A percentile compares a stretch with the other conserved stretches of the same genome.
Conservation (phyloP, 2,888 invertebrate genomes). For the Notodonta dromedarius region DNA sequence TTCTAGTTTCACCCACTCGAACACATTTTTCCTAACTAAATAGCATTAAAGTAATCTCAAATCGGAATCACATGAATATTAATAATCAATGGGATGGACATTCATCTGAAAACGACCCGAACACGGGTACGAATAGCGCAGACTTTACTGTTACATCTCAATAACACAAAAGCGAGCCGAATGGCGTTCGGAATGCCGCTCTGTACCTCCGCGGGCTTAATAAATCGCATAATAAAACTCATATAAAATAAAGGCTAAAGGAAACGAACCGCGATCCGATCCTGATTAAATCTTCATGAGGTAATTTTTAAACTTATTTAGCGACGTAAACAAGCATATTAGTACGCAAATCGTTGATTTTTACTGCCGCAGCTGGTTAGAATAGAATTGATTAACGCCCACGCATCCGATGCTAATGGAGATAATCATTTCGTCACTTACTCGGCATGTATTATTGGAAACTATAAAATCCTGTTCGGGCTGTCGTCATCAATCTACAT, state of each 20-base stretch:
- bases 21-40: slow-evolving; percentile 23
- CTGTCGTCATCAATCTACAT: slow-evolving; percentile 11
- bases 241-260: slow-evolving; percentile 55
- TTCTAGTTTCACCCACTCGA: slow-evolving; percentile 17
- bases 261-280: slow-evolving; percentile 55
- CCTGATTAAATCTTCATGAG: slow-evolving; percentile 59
- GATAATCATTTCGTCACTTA: slow-evolving; percentile 38
- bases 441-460: slow-evolving; percentile 10
- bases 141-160: slow-evolving; percentile 50
- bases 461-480: slow-evolving; percentile 10
- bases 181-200: slow-evolving; percentile 54
- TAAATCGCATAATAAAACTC: slow-evolving; percentile 67
- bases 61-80: slow-evolving; percentile 25
- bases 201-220: slow-evolving; percentile 45
- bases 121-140: slow-evolving; percentile 22
- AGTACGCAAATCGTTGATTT: slow-evolving; percentile 61
- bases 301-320: slow-evolving; percentile 60
- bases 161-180: slow-evolving; percentile 57
- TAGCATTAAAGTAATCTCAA: slow-evolving; percentile 18
- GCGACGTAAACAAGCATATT: slow-evolving; percentile 57
- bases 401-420: slow-evolving; percentile 42
- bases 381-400: slow-evolving; percentile 54
- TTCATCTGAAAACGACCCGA: slow-evolving; percentile 17
- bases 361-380: slow-evolving; percentile 48
- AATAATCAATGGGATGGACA: slow-evolving; percentile 21